Base-by-base conservation (phyloP, 2,888 invertebrate genomes). In the Drosophila barbarae region DNA sequence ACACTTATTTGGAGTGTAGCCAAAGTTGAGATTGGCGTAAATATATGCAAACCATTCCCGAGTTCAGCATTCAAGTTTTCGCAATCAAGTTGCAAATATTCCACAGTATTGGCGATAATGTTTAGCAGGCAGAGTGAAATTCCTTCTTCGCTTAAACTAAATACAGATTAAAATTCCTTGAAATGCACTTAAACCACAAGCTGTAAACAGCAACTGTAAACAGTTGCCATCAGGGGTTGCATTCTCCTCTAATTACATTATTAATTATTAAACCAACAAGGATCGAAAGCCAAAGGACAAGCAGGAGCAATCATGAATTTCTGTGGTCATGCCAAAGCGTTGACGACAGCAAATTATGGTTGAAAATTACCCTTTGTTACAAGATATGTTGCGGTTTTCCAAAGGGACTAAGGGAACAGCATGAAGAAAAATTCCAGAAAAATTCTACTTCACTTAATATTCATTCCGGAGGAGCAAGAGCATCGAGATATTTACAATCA, bases 401-500 rank as follows among this genome's bases (percentile, higher is more conserved):
- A 30, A 9, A 8, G n/a, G 28, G 3, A 15, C 15, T 6, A 3
- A 10, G 42, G 12, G 8, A 30, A 5, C 5, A 32, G 13, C 18
- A 32, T 47, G 21, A 13, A 38, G 30, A 18, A 42, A 28, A 10
- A 12, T 18, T 35, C 10, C 36, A 12, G 8, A 28, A 15, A 15
- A 39, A 61, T 35, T 53, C 39, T 51, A 54, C 44, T 53, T 65
- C 59, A 71, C 71, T 47, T 60, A 42, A 59, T 69, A 72, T 80
- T 71, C 64, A 67, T 68, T 52, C 26, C 51, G 60, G 26, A n/a
- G 34, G 3, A 21, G 47, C 61, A 57, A 53, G 46, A 21, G 30
- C 13, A 9, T 47, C 32, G 32, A 71, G 57, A 71, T 50, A 60
- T 70, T 71, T 57, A 56, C 71, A 58, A 67, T 58, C 70, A 76